Evolutionary conservation across 2,888 invertebrate genomes (phyloP).

Genomic region (Tachystola acroxantha): DNA sequence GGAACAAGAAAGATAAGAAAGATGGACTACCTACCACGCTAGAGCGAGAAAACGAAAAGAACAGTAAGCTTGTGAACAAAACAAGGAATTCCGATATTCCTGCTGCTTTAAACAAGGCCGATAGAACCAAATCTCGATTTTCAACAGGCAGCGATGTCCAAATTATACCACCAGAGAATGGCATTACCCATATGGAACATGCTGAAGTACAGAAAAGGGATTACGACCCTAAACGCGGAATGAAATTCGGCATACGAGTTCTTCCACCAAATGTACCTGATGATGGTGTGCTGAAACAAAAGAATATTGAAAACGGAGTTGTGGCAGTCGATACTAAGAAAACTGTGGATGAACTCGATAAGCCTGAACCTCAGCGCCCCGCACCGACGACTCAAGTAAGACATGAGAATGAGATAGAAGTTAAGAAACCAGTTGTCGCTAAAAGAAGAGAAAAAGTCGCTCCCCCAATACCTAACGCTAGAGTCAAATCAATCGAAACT

Average conservation of each 20-base stretch:
- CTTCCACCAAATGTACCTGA: constrained; percentile 77
- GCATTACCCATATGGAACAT: constrained; percentile 57
- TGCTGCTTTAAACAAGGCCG: constrained; percentile 50
- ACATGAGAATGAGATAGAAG: constrained; percentile 70
- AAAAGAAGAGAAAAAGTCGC: constrained; percentile 71
- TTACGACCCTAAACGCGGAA: constrained; percentile 75
- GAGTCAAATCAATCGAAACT: constrained; percentile 57
- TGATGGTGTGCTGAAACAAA: constrained; percentile 68
- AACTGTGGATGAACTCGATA: constrained; percentile 60
- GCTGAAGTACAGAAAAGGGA: constrained; percentile 76
- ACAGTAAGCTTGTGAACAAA: constrained; percentile 57
- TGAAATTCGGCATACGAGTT: constrained; percentile 84
- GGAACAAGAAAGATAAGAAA: constrained; percentile 68
- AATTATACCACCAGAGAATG: constrained; percentile 63
- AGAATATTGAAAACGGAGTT: constrained; percentile 60
- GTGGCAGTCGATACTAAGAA: constrained; percentile 46
- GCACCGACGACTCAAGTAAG: constrained; percentile 59
- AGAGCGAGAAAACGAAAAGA: constrained; percentile 72
- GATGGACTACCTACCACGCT: constrained; percentile 53
- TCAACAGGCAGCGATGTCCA: constrained; percentile 60
- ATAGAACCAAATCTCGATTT: constrained; percentile 55
- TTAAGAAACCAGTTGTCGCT: constrained; percentile 72
- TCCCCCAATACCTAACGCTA: constrained; percentile 68
- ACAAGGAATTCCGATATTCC: constrained; percentile 53
- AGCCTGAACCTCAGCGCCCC: constrained; percentile 51